phyloP scores from a whole-genome alignment of 2,113 vertebrate genomes.

The Rhineura floridana region DNA sequence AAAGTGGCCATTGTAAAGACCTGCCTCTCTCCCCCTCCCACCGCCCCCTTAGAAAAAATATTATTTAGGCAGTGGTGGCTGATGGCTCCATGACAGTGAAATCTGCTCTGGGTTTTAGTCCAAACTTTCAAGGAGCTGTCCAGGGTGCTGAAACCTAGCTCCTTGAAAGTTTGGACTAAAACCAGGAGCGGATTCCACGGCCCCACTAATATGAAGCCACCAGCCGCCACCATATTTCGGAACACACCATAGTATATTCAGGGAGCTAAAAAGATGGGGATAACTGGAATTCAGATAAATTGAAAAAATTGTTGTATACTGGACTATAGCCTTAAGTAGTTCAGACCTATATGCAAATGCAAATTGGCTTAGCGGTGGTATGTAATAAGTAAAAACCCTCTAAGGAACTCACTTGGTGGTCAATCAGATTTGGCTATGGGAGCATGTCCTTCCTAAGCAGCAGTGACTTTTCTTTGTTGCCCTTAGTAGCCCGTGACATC shows the following conservation, averaged over 20 bases:
- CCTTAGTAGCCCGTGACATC: background rate
- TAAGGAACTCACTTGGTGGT: background rate
- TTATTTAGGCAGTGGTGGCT: too few relatives aligned
- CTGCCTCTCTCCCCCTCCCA: too few relatives aligned
- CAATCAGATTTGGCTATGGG: background rate
- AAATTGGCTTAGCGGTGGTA: background rate
- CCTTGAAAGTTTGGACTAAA: too few relatives aligned
- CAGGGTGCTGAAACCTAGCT: too few relatives aligned
- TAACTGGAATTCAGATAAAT: slow-evolving; percentile 1
- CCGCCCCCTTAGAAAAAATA: background rate
- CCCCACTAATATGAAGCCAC: too few relatives aligned
- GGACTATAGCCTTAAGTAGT: background rate
- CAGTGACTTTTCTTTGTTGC: accelerated
- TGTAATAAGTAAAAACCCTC: background rate
- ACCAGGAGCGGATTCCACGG: too few relatives aligned
- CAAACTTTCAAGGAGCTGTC: too few relatives aligned
- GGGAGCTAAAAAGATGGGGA: accelerated
- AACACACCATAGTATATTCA: background rate
- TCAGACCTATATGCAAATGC: accelerated
- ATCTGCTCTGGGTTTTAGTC: too few relatives aligned
- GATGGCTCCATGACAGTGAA: too few relatives aligned
- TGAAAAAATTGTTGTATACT: background rate
- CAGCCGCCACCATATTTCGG: too few relatives aligned
- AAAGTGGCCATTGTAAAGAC: background rate
- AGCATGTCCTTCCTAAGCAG: background rate